Evolutionary conservation across 2,888 invertebrate species (phyloP), one percentile per base, ranked within the genome.

Genomic region (Stramonita haemastoma): DNA sequence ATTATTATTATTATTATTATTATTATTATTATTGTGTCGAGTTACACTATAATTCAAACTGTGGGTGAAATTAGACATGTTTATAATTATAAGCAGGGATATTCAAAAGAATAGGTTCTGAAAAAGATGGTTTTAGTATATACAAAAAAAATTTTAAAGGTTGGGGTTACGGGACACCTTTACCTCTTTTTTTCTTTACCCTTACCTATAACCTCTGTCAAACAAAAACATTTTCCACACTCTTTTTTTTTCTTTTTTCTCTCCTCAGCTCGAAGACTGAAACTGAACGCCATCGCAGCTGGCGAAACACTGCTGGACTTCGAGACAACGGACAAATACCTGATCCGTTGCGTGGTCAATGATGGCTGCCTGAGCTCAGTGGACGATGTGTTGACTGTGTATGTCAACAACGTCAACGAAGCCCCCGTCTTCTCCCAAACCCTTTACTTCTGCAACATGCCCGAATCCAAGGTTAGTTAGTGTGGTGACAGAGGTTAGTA

Each of bases 391-490:
- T 77, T 92, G n/a, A 91, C 90, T 32, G 26, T 92, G 8, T 85
- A 88, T 36, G 60, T 92, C 17, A 84, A 90, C 34, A 90, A 92
- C 81, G 90, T 92, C 66, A 92, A 92, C 86, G 92, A 92, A 79
- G 87, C 92, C 11, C 92, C 92, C 29, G 87, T 87, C 17, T 92
- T 91, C 73, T 90, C 90, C 86, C 90, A 90, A 22, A 56, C 85
- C 0, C 81, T 90, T 19, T 92, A 92, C 73, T 92, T 90, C 77
- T 92, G 92, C 66, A 85, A 87, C 34, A 81, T 92, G 46, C 36
- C 83, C 13, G 92, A 93, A 86, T 91, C 92, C 15, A 19, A 90
- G 19, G 91, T 91, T 29, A 29, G 77, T 73, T 8, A 26, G 22
- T n/a, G 73, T n/a, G 73, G 73, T 77, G 77, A 15, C 32, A 17